A percentile compares a stretch with the other conserved stretches of the same genome.
Evolutionary conservation across 2,797 vertebrate genomes (phyloP).

Genomic region (Gila robusta): DNA sequence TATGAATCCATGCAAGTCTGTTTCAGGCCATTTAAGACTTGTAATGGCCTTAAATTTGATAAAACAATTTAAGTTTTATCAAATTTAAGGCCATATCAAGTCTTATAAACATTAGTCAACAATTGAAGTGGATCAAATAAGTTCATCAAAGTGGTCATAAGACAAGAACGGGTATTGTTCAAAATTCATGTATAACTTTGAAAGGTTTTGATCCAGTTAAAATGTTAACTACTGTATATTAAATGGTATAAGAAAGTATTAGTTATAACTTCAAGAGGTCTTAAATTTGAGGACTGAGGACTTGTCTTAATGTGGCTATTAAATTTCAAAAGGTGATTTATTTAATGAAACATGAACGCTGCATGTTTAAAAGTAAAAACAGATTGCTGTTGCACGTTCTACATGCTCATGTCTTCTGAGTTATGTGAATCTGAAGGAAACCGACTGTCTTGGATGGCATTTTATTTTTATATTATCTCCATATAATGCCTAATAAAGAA

Average conservation of each 20-base stretch:
- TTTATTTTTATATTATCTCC: neutral
- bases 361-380: neutral
- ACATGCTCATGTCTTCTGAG: neutral
- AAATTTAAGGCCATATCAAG: neutral
- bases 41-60: neutral
- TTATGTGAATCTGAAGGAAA: neutral
- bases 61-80: neutral
- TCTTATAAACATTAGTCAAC: too few relatives aligned
- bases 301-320: neutral
- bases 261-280: neutral
- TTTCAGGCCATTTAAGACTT: too few relatives aligned
- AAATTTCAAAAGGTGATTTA: neutral
- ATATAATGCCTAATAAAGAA: neutral
- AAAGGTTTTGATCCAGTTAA: too few relatives aligned
- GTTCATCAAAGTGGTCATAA: too few relatives aligned
- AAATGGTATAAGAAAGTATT: neutral
- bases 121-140: too few relatives aligned
- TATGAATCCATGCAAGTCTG: neutral
- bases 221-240: too few relatives aligned
- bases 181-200: too few relatives aligned
- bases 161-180: too few relatives aligned
- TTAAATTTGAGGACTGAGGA: neutral
- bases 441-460: too few relatives aligned
- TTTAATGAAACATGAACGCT: neutral
- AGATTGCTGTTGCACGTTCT: neutral